phyloP scores from a whole-genome alignment of 2,888 invertebrate genomes.

The Oxystoma pomonae region DNA sequence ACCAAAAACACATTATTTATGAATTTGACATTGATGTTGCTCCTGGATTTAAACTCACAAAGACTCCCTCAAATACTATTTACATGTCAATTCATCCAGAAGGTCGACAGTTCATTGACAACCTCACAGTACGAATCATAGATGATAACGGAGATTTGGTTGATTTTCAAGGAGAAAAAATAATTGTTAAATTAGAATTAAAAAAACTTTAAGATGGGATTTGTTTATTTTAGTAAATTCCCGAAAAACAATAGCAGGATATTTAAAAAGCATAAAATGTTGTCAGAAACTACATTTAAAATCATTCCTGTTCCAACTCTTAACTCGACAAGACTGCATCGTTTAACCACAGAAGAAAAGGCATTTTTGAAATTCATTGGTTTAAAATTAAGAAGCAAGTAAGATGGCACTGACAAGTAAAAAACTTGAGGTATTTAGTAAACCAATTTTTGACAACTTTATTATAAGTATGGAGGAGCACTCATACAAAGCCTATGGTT shows the following conservation, averaged over 20 bases:
- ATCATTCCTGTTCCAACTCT: no score
- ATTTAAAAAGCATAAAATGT: neutral
- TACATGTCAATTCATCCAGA: conserved; percentile 9
- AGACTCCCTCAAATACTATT: conserved; percentile 13
- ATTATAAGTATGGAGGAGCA: conserved; percentile 2
- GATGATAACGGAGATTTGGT: conserved; percentile 11
- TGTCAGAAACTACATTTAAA: no score
- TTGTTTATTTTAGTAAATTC: conserved; percentile 5
- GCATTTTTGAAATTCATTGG: conserved; percentile 4
- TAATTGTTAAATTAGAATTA: conserved; percentile 12
- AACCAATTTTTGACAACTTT: conserved; percentile 3
- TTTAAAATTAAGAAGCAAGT: neutral
- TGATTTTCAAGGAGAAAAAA: conserved; percentile 14
- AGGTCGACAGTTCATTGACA: conserved; percentile 13
- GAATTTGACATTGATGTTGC: conserved; percentile 18
- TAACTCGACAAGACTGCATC: no score
- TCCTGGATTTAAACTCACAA: conserved; percentile 16
- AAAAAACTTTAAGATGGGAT: conserved; percentile 13
- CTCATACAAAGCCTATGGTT: conserved; percentile 8
- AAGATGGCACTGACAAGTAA: conserved; percentile 1
- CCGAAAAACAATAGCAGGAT: neutral
- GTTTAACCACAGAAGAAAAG: neutral
- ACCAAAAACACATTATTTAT: conserved; percentile 8
- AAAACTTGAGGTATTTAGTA: conserved; percentile 7
- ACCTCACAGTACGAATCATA: conserved; percentile 12